Percentiles rank a stretch among this genome's conserved stretches.
Evolutionary conservation across 2,888 invertebrate genomes (phyloP).

Genomic region (Heterodera filipjevi): DNA sequence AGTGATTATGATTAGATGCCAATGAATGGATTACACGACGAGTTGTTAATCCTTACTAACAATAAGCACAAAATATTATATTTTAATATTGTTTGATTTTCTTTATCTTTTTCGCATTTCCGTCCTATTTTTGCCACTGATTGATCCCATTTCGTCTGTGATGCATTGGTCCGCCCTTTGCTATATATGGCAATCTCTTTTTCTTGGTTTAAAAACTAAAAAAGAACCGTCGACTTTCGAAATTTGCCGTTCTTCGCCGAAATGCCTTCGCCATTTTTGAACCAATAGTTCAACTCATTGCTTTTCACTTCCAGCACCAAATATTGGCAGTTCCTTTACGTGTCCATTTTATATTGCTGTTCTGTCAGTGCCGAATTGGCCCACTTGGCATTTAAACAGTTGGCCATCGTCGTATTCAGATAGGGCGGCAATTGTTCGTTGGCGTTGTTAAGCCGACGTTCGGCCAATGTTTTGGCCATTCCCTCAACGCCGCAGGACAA

Average conservation of each 20-base stretch:
- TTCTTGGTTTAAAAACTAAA: background rate
- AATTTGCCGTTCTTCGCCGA: background rate
- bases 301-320: conserved; percentile 2
- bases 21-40: too few relatives aligned
- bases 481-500: conserved; percentile 30
- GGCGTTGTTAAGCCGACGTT: conserved; percentile 18
- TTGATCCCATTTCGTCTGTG: background rate
- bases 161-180: background rate
- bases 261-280: background rate
- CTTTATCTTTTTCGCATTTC: background rate
- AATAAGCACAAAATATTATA: background rate
- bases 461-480: conserved; percentile 27
- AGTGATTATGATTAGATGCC: too few relatives aligned
- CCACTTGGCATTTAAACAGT: background rate
- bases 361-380: background rate
- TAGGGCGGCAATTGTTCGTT: conserved; percentile 27
- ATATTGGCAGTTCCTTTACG: conserved; percentile 2
- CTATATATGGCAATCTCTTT: background rate
- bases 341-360: background rate
- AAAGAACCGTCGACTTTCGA: conserved; percentile 7
- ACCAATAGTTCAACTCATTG: conserved; percentile 5
- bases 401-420: conserved; percentile 29
- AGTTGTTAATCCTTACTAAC: too few relatives aligned
- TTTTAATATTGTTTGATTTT: background rate
- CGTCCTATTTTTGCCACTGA: background rate